Percentiles rank a stretch among this genome's conserved stretches.
Conservation (phyloP, 2,797 vertebrate species). For the Thamnophis elegans region DNA sequence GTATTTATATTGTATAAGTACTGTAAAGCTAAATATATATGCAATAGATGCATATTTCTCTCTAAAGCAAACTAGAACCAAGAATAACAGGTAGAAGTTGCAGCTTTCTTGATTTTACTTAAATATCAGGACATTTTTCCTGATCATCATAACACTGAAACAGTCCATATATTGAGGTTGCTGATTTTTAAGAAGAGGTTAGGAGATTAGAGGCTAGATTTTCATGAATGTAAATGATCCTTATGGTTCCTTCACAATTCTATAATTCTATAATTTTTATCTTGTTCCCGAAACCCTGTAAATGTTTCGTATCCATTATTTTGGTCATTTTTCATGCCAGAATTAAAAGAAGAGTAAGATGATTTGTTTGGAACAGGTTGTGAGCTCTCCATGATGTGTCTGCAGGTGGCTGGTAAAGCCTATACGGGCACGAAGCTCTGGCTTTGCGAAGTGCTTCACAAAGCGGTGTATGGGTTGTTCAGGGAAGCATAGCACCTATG, state of each 20-base stretch:
- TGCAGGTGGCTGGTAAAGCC: too few species aligned
- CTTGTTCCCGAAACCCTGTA: background rate
- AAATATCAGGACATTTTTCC: background rate
- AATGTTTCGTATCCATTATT: background rate
- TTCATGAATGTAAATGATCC: background rate
- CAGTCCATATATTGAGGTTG: background rate
- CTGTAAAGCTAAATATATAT: background rate
- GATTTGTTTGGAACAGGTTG: too few species aligned
- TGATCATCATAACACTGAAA: background rate
- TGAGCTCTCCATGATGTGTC: too few species aligned
- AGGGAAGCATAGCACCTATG: too few species aligned
- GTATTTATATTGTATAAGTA: background rate
- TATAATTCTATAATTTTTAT: background rate
- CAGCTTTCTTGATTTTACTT: background rate
- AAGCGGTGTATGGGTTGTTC: too few species aligned
- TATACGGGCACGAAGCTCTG: too few species aligned
- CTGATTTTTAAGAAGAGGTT: background rate
- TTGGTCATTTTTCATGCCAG: background rate
- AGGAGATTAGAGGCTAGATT: background rate
- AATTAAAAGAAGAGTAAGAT: background rate
- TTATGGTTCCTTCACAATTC: background rate
- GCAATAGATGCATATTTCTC: background rate
- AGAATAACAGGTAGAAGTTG: background rate
- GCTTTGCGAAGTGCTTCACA: too few species aligned
- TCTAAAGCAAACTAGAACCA: background rate